Percentiles rank a stretch among this genome's conserved stretches.
These are phyloP conservation scores for Gymnobelideus leadbeateri DNA, from an alignment of 2,113 vertebrate species.

Conservation along the genomic window DNA sequence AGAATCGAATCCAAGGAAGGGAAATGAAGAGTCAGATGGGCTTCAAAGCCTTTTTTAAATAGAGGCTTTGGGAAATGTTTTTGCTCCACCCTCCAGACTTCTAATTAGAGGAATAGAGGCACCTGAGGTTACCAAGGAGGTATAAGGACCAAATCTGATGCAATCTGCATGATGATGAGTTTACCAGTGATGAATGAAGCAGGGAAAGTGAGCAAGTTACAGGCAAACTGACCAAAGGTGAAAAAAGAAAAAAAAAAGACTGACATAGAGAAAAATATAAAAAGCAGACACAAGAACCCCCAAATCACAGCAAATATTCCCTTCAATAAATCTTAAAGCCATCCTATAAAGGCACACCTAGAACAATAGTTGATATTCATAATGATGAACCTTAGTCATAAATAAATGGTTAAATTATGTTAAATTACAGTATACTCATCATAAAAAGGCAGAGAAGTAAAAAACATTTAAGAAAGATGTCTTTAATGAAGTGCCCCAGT, in stretches of 20 bases:
- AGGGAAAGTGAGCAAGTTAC: neutral
- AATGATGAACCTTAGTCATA: neutral
- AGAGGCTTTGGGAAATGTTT: neutral
- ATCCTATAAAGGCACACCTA: neutral
- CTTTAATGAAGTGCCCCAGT: neutral
- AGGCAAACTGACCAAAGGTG: neutral
- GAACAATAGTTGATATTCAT: neutral
- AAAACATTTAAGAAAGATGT: neutral
- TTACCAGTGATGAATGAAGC: neutral
- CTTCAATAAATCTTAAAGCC: neutral
- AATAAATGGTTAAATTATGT: neutral
- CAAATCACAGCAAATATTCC: neutral
- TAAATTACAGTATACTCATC: neutral
- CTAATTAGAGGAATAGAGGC: neutral
- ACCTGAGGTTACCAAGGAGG: neutral
- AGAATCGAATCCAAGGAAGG: neutral
- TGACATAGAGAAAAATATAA: neutral
- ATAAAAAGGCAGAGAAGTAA: neutral
- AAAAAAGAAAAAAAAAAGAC: neutral
- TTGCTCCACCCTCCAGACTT: neutral
- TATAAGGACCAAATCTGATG: neutral
- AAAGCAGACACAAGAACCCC: slow-evolving; percentile 18
- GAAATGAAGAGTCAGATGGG: neutral
- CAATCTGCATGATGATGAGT: neutral
- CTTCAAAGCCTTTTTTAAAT: neutral